Percentiles rank a stretch among this genome's conserved stretches.
Evolutionary conservation across 2,888 invertebrate species (phyloP).

Genomic region (Nematopogon swammerdamellus): DNA sequence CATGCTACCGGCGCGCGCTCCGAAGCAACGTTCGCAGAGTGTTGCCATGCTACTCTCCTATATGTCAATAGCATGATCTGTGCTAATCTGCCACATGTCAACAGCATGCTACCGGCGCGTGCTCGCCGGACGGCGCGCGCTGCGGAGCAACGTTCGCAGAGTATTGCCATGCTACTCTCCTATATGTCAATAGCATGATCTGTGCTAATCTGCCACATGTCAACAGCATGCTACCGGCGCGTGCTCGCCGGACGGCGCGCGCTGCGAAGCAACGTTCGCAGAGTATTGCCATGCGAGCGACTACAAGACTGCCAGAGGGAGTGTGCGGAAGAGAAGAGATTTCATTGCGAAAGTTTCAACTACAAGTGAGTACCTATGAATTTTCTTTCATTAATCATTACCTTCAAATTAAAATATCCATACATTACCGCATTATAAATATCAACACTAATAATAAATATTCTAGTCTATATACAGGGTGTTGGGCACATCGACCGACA

Average conservation of each 20-base stretch:
- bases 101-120: slow-evolving; percentile 80
- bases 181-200: background rate
- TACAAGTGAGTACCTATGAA: slow-evolving; percentile 68
- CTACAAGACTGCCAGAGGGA: slow-evolving; percentile 74
- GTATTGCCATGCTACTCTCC: slow-evolving; percentile 59
- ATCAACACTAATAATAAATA: no score
- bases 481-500: no score
- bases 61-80: background rate
- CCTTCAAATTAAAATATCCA: no score
- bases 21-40: slow-evolving; percentile 60
- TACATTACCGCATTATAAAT: no score
- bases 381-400: no score
- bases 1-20: slow-evolving; percentile 73
- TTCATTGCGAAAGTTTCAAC: slow-evolving; percentile 81
- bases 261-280: slow-evolving; percentile 63
- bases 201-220: no score
- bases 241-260: slow-evolving; percentile 72
- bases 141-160: slow-evolving; percentile 64
- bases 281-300: slow-evolving; percentile 65
- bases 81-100: background rate
- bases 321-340: slow-evolving; percentile 70
- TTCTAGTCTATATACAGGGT: no score
- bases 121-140: slow-evolving; percentile 68
- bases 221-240: slow-evolving; percentile 79
- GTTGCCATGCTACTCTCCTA: background rate